A percentile compares a stretch with the other conserved stretches of the same genome.
Conservation (phyloP, 64 coral and sea anemone species). For the Porites australiensis region DNA sequence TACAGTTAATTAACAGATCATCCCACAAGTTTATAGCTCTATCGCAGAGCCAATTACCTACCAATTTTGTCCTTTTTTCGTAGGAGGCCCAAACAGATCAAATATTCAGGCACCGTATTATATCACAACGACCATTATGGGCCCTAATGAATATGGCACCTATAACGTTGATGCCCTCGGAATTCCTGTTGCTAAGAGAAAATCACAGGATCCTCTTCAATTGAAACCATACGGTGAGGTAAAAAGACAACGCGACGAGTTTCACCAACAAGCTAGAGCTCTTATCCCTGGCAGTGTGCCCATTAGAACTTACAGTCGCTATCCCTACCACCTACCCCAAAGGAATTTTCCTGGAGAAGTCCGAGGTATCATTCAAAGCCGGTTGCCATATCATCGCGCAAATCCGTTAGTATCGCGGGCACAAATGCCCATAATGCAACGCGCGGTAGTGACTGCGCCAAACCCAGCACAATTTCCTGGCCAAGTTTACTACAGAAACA, state of each 20-base stretch:
- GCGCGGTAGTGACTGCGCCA: background rate
- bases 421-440: background rate
- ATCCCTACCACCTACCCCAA: background rate
- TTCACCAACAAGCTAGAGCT: slow-evolving; percentile 44
- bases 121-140: background rate
- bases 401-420: background rate
- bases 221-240: slow-evolving; percentile 19
- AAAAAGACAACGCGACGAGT: slow-evolving; percentile 32
- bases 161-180: background rate
- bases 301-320: background rate
- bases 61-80: background rate
- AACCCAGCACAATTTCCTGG: background rate
- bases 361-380: background rate
- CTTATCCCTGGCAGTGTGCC: slow-evolving; percentile 32
- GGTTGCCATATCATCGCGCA: background rate
- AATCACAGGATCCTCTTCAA: slow-evolving; percentile 10
- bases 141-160: background rate
- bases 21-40: too few species aligned
- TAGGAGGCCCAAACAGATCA: slow-evolving; percentile 12
- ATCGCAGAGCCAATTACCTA: too few species aligned
- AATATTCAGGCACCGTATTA: slow-evolving; percentile 17
- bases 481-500: slow-evolving; percentile 20
- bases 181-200: background rate
- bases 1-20: too few species aligned
- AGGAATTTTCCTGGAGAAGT: background rate